Percentiles rank a stretch among this genome's conserved stretches.
These are phyloP conservation scores for Drosophila histrio DNA, from an alignment of 2,888 invertebrate species.

Conservation along the genomic window DNA sequence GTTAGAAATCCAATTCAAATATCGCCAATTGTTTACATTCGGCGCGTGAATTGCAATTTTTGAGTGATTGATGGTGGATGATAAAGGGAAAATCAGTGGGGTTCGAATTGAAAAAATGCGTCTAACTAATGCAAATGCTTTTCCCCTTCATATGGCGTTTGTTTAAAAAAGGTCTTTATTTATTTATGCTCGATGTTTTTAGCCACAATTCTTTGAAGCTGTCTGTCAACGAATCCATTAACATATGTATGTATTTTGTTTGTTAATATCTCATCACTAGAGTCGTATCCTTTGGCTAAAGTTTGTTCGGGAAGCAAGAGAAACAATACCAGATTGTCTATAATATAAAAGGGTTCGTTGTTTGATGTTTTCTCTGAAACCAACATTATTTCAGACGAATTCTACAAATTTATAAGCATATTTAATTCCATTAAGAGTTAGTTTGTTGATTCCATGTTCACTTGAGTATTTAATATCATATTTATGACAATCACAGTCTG, in stretches of 20 bases:
- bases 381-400: too few species aligned
- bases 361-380: too few species aligned
- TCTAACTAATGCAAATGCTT: neutral
- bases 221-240: neutral
- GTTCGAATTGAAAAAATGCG: neutral
- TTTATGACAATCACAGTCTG: too few species aligned
- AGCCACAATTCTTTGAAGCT: neutral
- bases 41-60: conserved; percentile 20
- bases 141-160: neutral
- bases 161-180: neutral
- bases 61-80: conserved; percentile 18
- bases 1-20: conserved; percentile 13
- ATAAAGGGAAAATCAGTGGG: neutral
- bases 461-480: too few species aligned
- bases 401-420: too few species aligned
- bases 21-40: conserved; percentile 29
- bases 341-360: neutral
- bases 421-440: too few species aligned
- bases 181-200: neutral
- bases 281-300: neutral
- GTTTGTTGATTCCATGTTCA: too few species aligned
- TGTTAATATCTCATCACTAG: neutral
- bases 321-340: neutral
- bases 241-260: neutral
- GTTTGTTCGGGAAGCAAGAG: neutral